These are phyloP conservation scores for Neolamprologus hecqui DNA, from an alignment of 2,113 vertebrate genomes.

Conservation along the genomic window DNA sequence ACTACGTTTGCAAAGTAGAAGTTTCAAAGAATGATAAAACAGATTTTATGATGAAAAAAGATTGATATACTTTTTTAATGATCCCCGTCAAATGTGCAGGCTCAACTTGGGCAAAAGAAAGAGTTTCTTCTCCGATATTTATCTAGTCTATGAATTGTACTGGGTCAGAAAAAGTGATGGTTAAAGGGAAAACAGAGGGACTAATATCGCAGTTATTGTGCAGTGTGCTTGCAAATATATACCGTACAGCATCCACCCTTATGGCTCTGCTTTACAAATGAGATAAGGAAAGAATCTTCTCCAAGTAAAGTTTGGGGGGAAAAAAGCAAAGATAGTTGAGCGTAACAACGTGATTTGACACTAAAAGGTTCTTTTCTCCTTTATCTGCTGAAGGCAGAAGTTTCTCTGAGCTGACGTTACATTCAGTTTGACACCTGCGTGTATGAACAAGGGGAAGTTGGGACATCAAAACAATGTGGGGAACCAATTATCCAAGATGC, in stretches of 20 bases:
- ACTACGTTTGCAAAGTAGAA: background rate
- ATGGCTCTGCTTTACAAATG: background rate
- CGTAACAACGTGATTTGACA: background rate
- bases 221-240: background rate
- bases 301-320: fast-evolving
- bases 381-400: background rate
- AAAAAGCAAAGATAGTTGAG: background rate
- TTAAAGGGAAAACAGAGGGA: background rate
- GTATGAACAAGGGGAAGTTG: background rate
- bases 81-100: background rate
- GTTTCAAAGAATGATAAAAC: background rate
- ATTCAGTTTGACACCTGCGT: background rate
- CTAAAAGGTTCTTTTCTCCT: background rate
- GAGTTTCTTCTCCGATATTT: background rate
- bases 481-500: background rate
- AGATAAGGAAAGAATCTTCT: background rate
- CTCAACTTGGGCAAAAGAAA: background rate
- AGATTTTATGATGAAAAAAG: background rate
- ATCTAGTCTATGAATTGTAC: background rate
- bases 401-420: background rate
- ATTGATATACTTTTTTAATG: background rate
- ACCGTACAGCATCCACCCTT: background rate
- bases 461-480: background rate
- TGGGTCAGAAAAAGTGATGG: background rate
- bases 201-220: background rate